A percentile compares a stretch with the other conserved stretches of the same genome.
Conservation (phyloP, 2,888 invertebrate species). For the Melinaea marsaeus region DNA sequence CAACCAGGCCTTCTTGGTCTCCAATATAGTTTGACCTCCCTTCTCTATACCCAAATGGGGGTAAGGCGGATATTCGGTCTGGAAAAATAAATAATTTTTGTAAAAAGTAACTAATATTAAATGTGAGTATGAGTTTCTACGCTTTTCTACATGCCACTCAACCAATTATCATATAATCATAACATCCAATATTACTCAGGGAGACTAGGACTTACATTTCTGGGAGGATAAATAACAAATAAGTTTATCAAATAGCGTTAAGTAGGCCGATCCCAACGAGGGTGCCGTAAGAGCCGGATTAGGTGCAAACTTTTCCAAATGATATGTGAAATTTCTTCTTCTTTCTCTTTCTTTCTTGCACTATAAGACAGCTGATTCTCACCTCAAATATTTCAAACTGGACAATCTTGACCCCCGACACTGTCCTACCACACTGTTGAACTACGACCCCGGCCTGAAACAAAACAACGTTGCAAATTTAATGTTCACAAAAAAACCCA, state of each 20-base stretch:
- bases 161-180: too few species aligned
- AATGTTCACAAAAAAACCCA: not conserved
- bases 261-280: too few species aligned
- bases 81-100: not conserved
- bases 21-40: constrained; percentile 50
- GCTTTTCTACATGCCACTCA: too few species aligned
- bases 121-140: not conserved
- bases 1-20: constrained; percentile 51
- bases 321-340: too few species aligned
- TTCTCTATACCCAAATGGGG: constrained; percentile 51
- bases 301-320: too few species aligned
- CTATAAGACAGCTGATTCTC: constrained; percentile 11
- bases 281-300: too few species aligned
- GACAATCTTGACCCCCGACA: constrained; percentile 41
- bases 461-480: constrained; percentile 11
- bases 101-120: not conserved
- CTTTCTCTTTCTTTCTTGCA: too few species aligned
- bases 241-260: too few species aligned
- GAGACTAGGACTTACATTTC: too few species aligned
- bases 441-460: constrained; percentile 42
- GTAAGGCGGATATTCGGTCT: constrained; percentile 38
- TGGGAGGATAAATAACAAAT: too few species aligned
- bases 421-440: constrained; percentile 22
- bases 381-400: constrained; percentile 40
- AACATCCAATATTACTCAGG: too few species aligned